Base-by-base conservation (phyloP, 2,797 vertebrate species). In the Streptopelia turtur region DNA sequence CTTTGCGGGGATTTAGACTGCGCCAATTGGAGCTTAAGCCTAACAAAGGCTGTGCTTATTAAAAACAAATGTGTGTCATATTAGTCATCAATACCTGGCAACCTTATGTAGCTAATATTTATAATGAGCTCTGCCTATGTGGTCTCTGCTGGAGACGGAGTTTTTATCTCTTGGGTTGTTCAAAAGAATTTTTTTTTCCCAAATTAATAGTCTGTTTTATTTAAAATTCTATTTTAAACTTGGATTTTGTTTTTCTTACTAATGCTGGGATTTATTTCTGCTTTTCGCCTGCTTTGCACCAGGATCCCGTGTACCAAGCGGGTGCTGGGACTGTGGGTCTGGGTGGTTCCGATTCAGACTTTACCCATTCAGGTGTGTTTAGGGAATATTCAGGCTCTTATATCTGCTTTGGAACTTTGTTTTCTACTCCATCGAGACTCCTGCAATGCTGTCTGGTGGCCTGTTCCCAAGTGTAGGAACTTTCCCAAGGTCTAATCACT, bases 341-440 rank as follows among this genome's bases (percentile, higher is more conserved):
- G 41, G 41, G 41, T 43, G 41, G 41, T 43, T 17, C 41, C 16
- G 16, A 43, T 43, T 43, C 16, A 16, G 41, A 55, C 13, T 47
- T 65, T 47, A 12, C 55, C 0, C 0, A 0, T 50, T 52, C 55
- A n/a, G 61, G 21, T 13, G 31, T 14, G 7, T 64, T 53, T 45
- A 35, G 41, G n/a, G 47, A 69, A 18, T 25, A 6, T 70, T 74
- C 12, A 25, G 50, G 27, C 45, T 81, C 53, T 25, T 39, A 13
- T 20, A 7, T 71, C 22, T 31, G 15, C 21, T 57, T 63, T 70
- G 61, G 16, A 70, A 31, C 64, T 65, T 86, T 47, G 6, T 70
- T 71, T 33, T 39, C 23, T 80, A 8, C 24, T 77, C 14, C 55
- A 12, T 49, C 0, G 4, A 60, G 57, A 43, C 20, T 57, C 68